A percentile compares a stretch with the other conserved stretches of the same genome.
Evolutionary conservation across 2,113 vertebrate species (phyloP).

Genomic region (Tylochromis polylepis): DNA sequence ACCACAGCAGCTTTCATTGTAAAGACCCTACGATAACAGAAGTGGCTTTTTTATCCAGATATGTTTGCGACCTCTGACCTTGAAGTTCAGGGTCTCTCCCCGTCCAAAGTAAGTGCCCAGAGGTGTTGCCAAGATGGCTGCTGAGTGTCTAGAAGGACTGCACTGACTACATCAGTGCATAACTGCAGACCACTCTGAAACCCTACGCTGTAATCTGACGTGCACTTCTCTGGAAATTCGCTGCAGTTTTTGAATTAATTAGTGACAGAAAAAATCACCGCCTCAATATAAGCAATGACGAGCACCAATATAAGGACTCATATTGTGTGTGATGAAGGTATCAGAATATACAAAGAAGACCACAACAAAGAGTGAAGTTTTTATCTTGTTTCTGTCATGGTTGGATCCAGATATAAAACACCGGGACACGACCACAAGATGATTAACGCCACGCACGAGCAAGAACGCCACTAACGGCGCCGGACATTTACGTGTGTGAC

Average conservation of each 20-base stretch:
- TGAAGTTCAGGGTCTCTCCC: neutral
- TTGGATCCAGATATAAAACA: neutral
- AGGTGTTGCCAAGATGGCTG: neutral
- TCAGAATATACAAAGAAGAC: neutral
- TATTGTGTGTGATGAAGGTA: neutral
- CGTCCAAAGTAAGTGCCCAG: neutral
- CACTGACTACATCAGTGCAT: neutral
- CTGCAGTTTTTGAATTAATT: neutral
- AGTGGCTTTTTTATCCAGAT: rapidly evolving
- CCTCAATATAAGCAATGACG: neutral
- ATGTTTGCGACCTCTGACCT: neutral
- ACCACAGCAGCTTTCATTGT: neutral
- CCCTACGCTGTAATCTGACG: neutral
- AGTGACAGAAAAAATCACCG: neutral
- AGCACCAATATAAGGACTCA: neutral
- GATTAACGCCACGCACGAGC: neutral
- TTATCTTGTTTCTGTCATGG: neutral
- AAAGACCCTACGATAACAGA: neutral
- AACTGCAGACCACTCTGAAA: neutral
- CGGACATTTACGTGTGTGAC: neutral
- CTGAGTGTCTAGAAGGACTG: neutral
- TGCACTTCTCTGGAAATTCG: neutral
- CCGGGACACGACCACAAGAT: neutral
- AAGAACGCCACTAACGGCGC: neutral
- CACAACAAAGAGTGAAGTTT: neutral